Evolutionary conservation across 2,797 vertebrate species (phyloP).

Genomic region (Propithecus deckenii): DNA sequence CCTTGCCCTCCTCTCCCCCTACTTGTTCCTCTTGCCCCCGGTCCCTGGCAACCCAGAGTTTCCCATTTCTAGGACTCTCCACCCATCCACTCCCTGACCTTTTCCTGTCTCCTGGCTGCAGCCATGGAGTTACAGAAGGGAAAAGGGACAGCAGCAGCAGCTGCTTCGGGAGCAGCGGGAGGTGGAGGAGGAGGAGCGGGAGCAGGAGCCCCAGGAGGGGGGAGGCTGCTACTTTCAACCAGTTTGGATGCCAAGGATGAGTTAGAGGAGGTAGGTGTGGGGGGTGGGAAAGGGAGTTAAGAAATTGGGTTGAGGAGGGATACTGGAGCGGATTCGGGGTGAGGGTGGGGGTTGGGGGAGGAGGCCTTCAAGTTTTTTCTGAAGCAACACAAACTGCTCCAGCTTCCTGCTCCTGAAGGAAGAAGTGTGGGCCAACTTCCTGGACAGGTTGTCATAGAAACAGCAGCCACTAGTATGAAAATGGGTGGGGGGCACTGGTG

Average conservation of each 20-base stretch:
- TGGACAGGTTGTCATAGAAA: slow-evolving; percentile 70
- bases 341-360: slow-evolving; percentile 29
- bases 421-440: slow-evolving; percentile 68
- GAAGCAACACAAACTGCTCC: slow-evolving; percentile 40
- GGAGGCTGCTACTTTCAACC: slow-evolving; percentile 91
- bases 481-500: slow-evolving; percentile 9
- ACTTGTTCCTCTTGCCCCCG: not conserved
- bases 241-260: slow-evolving; percentile 97
- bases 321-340: slow-evolving; percentile 45
- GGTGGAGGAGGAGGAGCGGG: slow-evolving; percentile 77
- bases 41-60: slow-evolving; percentile 32
- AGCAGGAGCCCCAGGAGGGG: slow-evolving; percentile 81
- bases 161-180: slow-evolving; percentile 71
- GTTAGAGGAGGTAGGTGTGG: slow-evolving; percentile 92
- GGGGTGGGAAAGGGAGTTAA: slow-evolving; percentile 73
- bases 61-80: slow-evolving; percentile 43
- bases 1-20: not conserved
- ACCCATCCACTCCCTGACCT: slow-evolving; percentile 52
- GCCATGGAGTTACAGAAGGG: slow-evolving; percentile 84
- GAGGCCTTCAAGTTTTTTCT: slow-evolving; percentile 49
- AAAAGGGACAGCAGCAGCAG: slow-evolving; percentile 71
- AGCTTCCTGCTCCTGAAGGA: slow-evolving; percentile 68
- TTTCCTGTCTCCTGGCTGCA: slow-evolving; percentile 62
- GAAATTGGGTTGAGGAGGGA: slow-evolving; percentile 66
- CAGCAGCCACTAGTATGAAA: slow-evolving; percentile 36